Conservation (phyloP, 1,140 invertebrate genomes). For the Drosophila busckii region DNA sequence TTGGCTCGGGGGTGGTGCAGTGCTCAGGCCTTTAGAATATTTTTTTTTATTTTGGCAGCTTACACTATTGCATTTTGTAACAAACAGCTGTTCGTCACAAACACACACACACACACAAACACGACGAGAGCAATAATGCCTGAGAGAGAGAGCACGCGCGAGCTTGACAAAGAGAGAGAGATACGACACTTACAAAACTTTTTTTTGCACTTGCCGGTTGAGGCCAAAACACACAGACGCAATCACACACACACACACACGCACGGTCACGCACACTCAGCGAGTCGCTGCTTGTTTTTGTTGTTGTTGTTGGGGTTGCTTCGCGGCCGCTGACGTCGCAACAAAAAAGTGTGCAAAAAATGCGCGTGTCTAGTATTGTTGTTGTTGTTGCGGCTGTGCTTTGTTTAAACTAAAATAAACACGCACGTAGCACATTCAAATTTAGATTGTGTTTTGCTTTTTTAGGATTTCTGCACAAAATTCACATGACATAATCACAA, state of each 20-base stretch:
- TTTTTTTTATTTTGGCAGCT: constrained; percentile 28
- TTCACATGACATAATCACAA: constrained; percentile 55
- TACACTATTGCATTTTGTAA: constrained; percentile 36
- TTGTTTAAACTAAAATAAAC: constrained; percentile 25
- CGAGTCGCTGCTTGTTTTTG: constrained; percentile 2
- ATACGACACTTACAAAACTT: constrained; percentile 2
- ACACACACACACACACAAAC: constrained; percentile 36
- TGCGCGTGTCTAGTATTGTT: constrained; percentile 26
- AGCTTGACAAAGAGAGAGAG: neutral
- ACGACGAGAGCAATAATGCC: constrained; percentile 9
- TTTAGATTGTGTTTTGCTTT: constrained; percentile 5
- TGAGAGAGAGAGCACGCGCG: constrained; percentile 2
- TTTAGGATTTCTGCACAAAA: constrained; percentile 17
- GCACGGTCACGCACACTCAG: too few species aligned
- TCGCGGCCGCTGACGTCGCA: constrained; percentile 2
- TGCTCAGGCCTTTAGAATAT: constrained; percentile 10
- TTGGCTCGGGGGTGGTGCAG: too few species aligned
- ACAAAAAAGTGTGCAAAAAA: constrained; percentile 35
- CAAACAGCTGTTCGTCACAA: constrained; percentile 61
- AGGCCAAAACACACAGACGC: constrained; percentile 13
- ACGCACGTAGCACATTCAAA: constrained; percentile 14
- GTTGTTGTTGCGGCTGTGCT: constrained; percentile 11
- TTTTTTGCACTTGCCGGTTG: constrained; percentile 40
- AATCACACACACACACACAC: constrained; percentile 8
- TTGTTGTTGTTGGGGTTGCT: constrained; percentile 5